Evolutionary conservation across 2,797 vertebrate genomes (phyloP), one percentile per base, ranked within the genome.

Genomic region (Epinephelus coioides): DNA sequence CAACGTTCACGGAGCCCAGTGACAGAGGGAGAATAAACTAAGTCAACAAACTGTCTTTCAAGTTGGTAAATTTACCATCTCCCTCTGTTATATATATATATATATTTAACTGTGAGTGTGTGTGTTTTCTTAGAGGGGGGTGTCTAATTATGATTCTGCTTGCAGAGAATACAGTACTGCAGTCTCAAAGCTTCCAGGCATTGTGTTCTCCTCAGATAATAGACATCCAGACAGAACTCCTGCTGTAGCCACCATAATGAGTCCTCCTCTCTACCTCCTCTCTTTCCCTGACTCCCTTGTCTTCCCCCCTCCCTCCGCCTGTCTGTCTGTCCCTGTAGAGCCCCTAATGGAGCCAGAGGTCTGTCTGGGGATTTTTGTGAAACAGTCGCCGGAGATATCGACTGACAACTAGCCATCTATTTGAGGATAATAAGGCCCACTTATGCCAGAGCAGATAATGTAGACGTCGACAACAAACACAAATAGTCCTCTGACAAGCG

Each of bases 371-470:
- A 82, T 74, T 85, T 84, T 59, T 66, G 60, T 67, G 54, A 77
- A 67, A 86, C 76, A 79, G 75, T 76, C 25, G 30, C 70, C 40
- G 4, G 71, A 81, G 85, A 86, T 85, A 91, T 86, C 78, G 23
- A 86, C 70, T 86, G 87, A 90, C 86, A 86, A 83, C 75, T 73
- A 69, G 78, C 69, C 86, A 67, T 90, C 86, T 86, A 81, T 87
- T 85, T 88, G 80, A 79, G 84, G 65, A 92, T 93, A 92, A 91
- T 89, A 90, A 84, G 89, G 69, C 89, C 87, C 86, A 85, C 87
- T 94, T 91, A 89, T 53, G 86, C 80, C 86, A 74, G 83, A 78
- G 75, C 61, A 78, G 81, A 87, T 89, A 88, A 88, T 83, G 78
- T 74, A 71, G 78, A 85, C 2, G 67, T 63, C 51, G 54, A 81